phyloP scores from a whole-genome alignment of 2,888 invertebrate genomes.

The Plebejus anna region DNA sequence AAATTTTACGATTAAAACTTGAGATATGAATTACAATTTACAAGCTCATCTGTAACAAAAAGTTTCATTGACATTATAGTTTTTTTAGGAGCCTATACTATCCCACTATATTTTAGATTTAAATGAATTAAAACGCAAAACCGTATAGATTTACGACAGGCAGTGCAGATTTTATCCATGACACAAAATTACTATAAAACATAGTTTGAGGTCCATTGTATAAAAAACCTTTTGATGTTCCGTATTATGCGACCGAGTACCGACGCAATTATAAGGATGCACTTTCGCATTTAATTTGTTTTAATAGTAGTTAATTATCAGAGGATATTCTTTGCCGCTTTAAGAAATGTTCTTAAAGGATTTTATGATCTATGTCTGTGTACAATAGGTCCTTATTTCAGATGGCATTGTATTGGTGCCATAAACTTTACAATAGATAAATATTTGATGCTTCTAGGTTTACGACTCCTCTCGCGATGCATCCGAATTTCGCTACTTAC shows the following conservation, averaged over 20 bases:
- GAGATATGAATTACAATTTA: no score
- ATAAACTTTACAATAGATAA: conserved; percentile 19
- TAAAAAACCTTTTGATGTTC: background rate
- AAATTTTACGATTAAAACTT: background rate
- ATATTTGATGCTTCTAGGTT: conserved; percentile 13
- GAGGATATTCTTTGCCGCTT: background rate
- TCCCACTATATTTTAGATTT: background rate
- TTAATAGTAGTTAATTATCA: background rate
- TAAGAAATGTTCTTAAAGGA: background rate
- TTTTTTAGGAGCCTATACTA: no score
- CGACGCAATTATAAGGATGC: background rate
- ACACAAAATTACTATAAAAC: background rate
- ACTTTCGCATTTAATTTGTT: conserved; percentile 15
- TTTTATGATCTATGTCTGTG: conserved; percentile 15
- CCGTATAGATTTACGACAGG: no score
- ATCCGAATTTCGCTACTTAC: conserved; percentile 3
- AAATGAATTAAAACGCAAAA: background rate
- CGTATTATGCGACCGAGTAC: background rate
- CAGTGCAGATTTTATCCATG: background rate
- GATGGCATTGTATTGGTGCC: conserved; percentile 6
- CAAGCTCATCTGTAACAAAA: no score
- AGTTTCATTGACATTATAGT: background rate
- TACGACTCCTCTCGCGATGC: conserved; percentile 1
- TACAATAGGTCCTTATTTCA: background rate
- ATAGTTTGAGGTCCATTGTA: background rate